Percentiles rank a stretch among this genome's conserved stretches.
phyloP scores from a whole-genome alignment of 2,888 invertebrate species.

The Diploptera punctata region DNA sequence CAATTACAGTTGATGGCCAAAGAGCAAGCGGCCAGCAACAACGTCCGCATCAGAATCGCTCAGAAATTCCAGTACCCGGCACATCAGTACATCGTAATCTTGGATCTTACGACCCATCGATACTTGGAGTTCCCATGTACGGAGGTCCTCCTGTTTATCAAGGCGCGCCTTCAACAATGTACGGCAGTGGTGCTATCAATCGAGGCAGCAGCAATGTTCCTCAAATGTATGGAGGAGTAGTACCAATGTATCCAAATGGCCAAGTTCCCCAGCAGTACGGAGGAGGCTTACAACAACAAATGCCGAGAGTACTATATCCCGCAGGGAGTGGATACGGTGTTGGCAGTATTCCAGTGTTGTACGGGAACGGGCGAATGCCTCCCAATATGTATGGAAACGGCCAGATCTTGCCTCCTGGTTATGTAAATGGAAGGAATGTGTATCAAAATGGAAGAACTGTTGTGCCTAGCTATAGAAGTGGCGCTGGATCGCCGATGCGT shows the following conservation, averaged over 20 bases:
- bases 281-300: not conserved
- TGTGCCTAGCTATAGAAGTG: conserved; percentile 5
- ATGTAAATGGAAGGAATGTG: too few species aligned
- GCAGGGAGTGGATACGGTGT: not conserved
- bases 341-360: conserved; percentile 14
- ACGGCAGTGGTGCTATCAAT: conserved; percentile 32
- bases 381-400: not conserved
- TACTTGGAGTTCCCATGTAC: conserved; percentile 17
- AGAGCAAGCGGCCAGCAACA: not conserved
- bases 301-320: conserved; percentile 23
- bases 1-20: conserved; percentile 3
- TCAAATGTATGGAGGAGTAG: conserved; percentile 28
- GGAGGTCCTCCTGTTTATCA: not conserved
- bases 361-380: conserved; percentile 18
- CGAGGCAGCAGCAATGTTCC: conserved; percentile 19
- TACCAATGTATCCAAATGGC: conserved; percentile 27
- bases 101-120: not conserved
- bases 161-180: conserved; percentile 1
- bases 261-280: not conserved
- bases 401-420: not conserved
- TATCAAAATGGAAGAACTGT: not conserved
- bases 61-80: not conserved
- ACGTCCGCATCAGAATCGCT: not conserved
- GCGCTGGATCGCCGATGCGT: conserved; percentile 23
- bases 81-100: not conserved